Conservation (phyloP, 35 echinoderm and acorn worm species). For the Ophioderma brevispina region DNA sequence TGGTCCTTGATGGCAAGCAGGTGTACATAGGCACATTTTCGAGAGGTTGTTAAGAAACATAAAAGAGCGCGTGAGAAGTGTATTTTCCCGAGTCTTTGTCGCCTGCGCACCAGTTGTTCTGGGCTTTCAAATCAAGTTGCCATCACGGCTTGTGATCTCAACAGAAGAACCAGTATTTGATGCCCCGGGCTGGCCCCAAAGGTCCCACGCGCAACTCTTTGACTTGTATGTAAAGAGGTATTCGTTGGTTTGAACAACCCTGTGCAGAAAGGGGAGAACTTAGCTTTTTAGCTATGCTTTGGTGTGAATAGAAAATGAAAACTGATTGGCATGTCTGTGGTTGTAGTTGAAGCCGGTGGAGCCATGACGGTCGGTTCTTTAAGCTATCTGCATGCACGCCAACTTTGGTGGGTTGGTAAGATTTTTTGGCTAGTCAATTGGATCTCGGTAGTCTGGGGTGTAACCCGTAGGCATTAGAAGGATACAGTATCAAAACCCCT, state of each 20-base stretch:
- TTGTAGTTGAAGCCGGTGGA: background rate
- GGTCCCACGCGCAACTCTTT: conserved; percentile 1
- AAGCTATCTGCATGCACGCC: background rate
- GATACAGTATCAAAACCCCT: background rate
- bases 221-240: background rate
- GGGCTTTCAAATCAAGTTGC: background rate
- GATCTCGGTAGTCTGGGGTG: background rate
- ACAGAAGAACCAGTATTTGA: background rate
- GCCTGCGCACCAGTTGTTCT: background rate
- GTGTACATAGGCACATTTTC: background rate
- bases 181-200: background rate
- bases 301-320: background rate
- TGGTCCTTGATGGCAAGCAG: background rate
- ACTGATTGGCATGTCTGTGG: background rate
- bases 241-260: background rate
- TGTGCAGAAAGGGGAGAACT: background rate
- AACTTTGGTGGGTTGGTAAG: background rate
- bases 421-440: background rate
- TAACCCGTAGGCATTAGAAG: background rate
- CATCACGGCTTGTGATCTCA: background rate
- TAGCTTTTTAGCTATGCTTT: background rate
- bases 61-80: background rate
- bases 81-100: background rate
- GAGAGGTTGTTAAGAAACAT: background rate
- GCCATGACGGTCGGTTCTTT: background rate